Percentiles rank a stretch among this genome's conserved stretches.
These are phyloP conservation scores for Eurypyga helias DNA, from an alignment of 2,113 vertebrate genomes.

Conservation along the genomic window DNA sequence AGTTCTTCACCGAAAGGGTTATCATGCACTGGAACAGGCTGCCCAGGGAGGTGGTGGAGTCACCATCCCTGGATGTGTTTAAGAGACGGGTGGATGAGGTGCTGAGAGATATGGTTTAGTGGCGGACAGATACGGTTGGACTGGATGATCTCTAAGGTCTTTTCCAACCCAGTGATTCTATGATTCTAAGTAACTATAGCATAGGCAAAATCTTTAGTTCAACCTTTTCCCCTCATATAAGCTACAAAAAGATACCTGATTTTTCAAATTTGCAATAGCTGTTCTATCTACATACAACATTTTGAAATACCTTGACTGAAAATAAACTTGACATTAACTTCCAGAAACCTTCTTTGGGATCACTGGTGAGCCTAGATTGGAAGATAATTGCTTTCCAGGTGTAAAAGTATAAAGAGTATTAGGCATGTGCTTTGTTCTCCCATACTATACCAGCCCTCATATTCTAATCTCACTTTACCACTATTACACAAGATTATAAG, in stretches of 20 bases:
- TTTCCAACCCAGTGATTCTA: too few species aligned
- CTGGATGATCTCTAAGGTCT: too few species aligned
- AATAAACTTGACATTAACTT: background rate
- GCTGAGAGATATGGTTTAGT: too few species aligned
- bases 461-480: background rate
- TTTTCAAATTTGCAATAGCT: background rate
- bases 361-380: background rate
- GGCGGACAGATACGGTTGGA: too few species aligned
- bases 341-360: background rate
- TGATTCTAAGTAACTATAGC: rapidly evolving
- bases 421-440: background rate
- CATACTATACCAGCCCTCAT: background rate
- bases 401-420: background rate
- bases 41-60: too few species aligned
- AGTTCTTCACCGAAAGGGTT: too few species aligned
- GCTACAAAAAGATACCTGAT: background rate
- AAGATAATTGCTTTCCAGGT: background rate
- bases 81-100: too few species aligned
- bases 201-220: background rate
- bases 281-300: background rate
- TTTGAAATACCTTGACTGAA: background rate
- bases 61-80: too few species aligned
- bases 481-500: background rate
- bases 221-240: background rate
- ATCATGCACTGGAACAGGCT: too few species aligned